Conservation (phyloP, 2,888 invertebrate genomes). For the Therioaphis trifolii region DNA sequence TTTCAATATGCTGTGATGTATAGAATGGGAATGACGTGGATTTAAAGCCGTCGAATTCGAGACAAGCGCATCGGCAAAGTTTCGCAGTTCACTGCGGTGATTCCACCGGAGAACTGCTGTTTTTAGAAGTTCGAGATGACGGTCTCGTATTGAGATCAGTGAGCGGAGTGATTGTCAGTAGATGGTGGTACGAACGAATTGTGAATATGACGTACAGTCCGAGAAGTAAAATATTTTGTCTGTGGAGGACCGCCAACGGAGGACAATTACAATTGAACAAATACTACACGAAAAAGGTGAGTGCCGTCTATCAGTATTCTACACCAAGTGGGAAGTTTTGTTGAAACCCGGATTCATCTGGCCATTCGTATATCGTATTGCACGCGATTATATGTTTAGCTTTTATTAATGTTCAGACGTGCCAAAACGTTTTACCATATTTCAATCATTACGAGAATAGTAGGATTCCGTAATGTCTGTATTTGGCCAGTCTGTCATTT, state of each 20-base stretch:
- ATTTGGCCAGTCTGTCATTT: too few relatives aligned
- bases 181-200: constrained; percentile 99
- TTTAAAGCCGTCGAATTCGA: constrained; percentile 93
- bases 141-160: constrained; percentile 82
- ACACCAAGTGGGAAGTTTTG: too few relatives aligned
- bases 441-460: too few relatives aligned
- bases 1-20: too few relatives aligned
- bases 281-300: constrained; percentile 97
- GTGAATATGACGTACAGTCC: constrained; percentile 99
- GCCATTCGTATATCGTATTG: too few relatives aligned
- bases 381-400: too few relatives aligned
- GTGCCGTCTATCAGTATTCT: too few relatives aligned
- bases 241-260: constrained; percentile 93
- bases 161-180: constrained; percentile 86
- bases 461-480: too few relatives aligned
- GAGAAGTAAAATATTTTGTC: constrained; percentile 94
- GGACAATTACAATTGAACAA: constrained; percentile 96
- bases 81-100: constrained; percentile 98
- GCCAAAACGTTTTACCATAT: too few relatives aligned
- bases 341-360: too few relatives aligned
- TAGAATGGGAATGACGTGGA: constrained; percentile 98
- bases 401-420: too few relatives aligned
- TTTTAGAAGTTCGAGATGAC: constrained; percentile 96
- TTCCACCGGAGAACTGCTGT: constrained; percentile 86
- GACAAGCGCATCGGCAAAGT: constrained; percentile 94